A percentile compares a stretch with the other conserved stretches of the same genome.
Evolutionary conservation across 2,797 vertebrate genomes (phyloP).

Genomic region (Malurus leucopterus): DNA sequence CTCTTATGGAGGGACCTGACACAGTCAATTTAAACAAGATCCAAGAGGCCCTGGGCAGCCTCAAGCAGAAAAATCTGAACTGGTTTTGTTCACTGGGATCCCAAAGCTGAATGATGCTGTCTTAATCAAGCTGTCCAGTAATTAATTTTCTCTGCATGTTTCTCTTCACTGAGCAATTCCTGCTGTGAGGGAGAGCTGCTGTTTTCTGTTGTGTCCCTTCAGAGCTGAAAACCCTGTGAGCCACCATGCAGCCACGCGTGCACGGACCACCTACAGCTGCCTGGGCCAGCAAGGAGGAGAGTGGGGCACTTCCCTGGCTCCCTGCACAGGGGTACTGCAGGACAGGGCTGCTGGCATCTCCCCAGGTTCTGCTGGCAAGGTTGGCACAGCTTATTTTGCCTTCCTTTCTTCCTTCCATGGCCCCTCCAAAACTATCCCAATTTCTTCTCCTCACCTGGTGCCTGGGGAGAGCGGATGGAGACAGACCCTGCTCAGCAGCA

Average conservation of each 20-base stretch:
- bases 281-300: background rate
- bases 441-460: background rate
- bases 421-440: background rate
- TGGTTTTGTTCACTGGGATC: background rate
- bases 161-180: background rate
- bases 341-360: background rate
- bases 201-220: background rate
- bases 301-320: background rate
- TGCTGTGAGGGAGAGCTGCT: background rate
- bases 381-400: background rate
- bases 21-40: background rate
- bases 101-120: background rate
- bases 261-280: background rate
- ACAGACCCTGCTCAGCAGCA: background rate
- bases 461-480: background rate
- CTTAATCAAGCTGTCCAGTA: background rate
- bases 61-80: background rate
- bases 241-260: fast-evolving
- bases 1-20: background rate
- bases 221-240: background rate
- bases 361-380: background rate
- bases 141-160: background rate
- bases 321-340: background rate
- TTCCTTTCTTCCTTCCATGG: background rate
- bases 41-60: background rate